Conservation (phyloP, 2,113 vertebrate genomes). For the Chloropsis hardwickii region DNA sequence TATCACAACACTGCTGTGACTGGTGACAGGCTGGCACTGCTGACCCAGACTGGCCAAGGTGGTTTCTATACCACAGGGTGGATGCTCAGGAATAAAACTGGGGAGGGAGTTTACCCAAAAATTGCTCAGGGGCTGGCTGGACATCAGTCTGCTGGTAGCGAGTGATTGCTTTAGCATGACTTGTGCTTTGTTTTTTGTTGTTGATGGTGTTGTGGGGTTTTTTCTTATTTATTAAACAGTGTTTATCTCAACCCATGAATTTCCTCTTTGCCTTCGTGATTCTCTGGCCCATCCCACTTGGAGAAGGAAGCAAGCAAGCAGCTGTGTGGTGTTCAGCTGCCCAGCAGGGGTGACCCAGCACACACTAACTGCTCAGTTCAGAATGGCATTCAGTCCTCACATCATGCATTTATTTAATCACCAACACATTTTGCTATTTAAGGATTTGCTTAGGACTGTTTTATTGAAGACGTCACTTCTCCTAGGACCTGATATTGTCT, state of each 20-base stretch:
- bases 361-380: neutral
- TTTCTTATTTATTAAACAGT: neutral
- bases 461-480: neutral
- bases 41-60: neutral
- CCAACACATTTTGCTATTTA: neutral
- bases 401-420: neutral
- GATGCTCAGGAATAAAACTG: neutral
- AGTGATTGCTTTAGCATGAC: neutral
- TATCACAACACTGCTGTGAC: neutral
- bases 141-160: neutral
- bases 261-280: neutral
- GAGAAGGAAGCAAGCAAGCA: neutral
- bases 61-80: accelerated
- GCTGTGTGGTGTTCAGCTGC: neutral
- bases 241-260: neutral
- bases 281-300: neutral
- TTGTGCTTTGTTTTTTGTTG: neutral
- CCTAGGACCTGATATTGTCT: neutral
- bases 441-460: neutral
- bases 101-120: neutral
- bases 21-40: neutral
- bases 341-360: neutral
- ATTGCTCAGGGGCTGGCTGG: neutral
- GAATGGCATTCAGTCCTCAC: neutral
- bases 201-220: neutral